These are phyloP conservation scores for Drosophila prostipennis DNA, from an alignment of 2,888 invertebrate genomes.

Conservation along the genomic window DNA sequence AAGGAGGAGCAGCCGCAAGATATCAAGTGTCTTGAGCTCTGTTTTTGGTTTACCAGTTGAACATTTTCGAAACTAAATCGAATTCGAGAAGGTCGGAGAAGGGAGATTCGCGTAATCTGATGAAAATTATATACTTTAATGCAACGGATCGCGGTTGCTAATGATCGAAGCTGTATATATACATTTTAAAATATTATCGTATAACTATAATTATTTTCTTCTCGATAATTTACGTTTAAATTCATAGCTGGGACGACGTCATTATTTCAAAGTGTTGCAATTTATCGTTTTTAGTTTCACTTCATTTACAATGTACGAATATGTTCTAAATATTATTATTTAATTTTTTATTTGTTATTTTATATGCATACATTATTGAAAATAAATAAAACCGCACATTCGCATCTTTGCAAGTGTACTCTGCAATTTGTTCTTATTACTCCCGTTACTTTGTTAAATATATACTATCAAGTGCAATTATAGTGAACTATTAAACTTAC, in stretches of 20 bases:
- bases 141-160: conserved; percentile 62
- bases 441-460: conserved; percentile 5
- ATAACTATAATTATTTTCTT: conserved; percentile 72
- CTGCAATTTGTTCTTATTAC: conserved; percentile 26
- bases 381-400: conserved; percentile 54
- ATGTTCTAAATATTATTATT: conserved; percentile 56
- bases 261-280: conserved; percentile 68
- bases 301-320: conserved; percentile 51
- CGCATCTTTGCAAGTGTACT: conserved; percentile 52
- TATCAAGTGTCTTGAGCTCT: conserved; percentile 21
- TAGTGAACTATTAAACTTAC: conserved; percentile 65
- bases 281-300: conserved; percentile 61
- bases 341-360: conserved; percentile 71
- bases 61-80: conserved; percentile 15
- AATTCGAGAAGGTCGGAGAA: neutral
- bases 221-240: conserved; percentile 65
- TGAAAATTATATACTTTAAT: conserved; percentile 43
- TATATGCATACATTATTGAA: conserved; percentile 71
- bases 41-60: conserved; percentile 50
- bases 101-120: too few species aligned
- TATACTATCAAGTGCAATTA: conserved; percentile 73
- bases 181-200: conserved; percentile 74
- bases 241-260: conserved; percentile 66
- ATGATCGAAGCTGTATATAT: conserved; percentile 72
- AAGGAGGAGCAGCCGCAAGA: conserved; percentile 30